Base-by-base conservation (phyloP, 2,113 vertebrate genomes). In the Oriolus oriolus region DNA sequence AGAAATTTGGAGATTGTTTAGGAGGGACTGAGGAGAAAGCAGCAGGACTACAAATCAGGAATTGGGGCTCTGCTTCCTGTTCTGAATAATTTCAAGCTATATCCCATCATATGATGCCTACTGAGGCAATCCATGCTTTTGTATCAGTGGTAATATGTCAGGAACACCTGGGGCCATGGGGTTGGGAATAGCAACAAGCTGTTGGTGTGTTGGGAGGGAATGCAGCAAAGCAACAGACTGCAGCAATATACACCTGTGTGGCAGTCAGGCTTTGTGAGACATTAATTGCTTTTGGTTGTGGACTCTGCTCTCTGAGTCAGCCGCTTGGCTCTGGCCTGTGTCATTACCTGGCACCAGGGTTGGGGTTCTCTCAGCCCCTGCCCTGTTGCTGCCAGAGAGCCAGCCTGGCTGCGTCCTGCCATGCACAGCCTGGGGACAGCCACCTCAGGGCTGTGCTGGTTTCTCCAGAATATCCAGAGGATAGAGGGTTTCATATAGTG, bases 371-470 rank as follows among this genome's bases (percentile, higher is more conserved):
- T 84, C 26, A 44, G 4, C 7, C 14, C 35, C 44, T 53, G 30
- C 56, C 35, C 14, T 42, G 1, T 37, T 61, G 70, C 41, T 83
- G 66, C 61, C 73, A 39, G 27, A 45, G 39, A 71, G 37, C 56
- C 52, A 61, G 14, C 54, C 45, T 65, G 79, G 21, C 28, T 31
- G 12, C 30, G 39, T 45, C 39, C 68, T 81, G 39, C 49, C 26
- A 31, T 0, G 0, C 14, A 13, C n/a, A 13, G 28, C 49, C 33
- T 2, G 4, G 17, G 24, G 31, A 69, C 13, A 7, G 33, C 23
- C 44, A 27, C 16, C 11, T 74, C 31, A 13, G 41, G 3, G 0
- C 56, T 7, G 0, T 0, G 0, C 31, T 73, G 21, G 19, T 27
- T n/a, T 39, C 78, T 61, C 19, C 42, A 45, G 15, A 63, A 35